Base-by-base conservation (phyloP, 2,888 invertebrate species). In the Serrognathus titanus region DNA sequence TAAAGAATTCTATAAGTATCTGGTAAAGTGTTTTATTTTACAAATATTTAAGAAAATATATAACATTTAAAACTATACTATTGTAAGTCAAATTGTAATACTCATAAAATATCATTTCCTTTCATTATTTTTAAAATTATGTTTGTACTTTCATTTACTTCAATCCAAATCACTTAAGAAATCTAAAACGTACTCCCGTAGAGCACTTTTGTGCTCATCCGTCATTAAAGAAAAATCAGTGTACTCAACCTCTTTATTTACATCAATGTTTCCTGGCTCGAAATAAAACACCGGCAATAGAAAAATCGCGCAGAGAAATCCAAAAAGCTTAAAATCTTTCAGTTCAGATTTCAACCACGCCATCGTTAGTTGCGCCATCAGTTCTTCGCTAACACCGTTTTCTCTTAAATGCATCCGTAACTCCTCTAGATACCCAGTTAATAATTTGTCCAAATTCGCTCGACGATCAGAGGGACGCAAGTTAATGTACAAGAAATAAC, bases 401-500 rank as follows among this genome's bases (percentile, higher is more conserved):
- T 52, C 48, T 12, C 38, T 10, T 6, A 58, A 31, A 47, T 53
- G 45, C 31, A 35, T n/a, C n/a, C 51, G 45, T 8, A 68, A 51
- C 10, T 46, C 40, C 8, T 53, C 52, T 2, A 68, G 54, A 48
- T 68, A 68, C 12, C 39, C 37, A 1, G 39, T 13, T 13, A 68
- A 48, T 11, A 66, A 51, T n/a, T 48, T 36, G 13, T 63, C 45
- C 5, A 51, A 50, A 47, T 65, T 48, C 7, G 48, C 39, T 1
- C 38, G 50, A 11, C 61, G 51, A 35, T 56, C 50, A 38, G 53
- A 53, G 2, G 65, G 60, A 1, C 47, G 45, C 9, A 68, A 47
- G 54, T 68, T 68, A 16, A 65, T 55, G 41, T 62, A 64, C 1
- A 68, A 41, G n/a, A 68, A 63, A 52, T 64, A 67, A 35, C 51